Conservation (phyloP, 2,113 vertebrate species). For the Corythaeola cristata region DNA sequence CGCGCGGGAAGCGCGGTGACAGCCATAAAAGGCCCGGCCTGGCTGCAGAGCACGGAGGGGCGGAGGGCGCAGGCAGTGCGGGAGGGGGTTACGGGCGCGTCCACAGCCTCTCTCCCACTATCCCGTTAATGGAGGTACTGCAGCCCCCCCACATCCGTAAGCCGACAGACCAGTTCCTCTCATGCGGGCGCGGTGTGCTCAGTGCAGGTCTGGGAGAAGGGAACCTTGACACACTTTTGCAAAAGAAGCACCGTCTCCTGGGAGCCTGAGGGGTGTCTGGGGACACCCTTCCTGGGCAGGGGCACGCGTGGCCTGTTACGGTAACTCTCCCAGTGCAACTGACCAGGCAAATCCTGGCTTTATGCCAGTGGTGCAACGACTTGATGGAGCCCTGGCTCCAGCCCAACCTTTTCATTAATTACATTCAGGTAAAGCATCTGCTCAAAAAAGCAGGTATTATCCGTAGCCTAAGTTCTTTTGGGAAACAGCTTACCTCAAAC, state of each 20-base stretch:
- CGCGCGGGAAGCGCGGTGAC: neutral
- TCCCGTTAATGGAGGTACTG: accelerated
- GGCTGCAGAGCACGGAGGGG: accelerated
- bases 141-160: neutral
- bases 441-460: neutral
- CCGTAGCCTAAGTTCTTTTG: neutral
- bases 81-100: accelerated
- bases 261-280: neutral
- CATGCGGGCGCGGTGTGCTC: neutral
- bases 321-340: neutral
- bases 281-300: too few relatives aligned
- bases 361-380: neutral
- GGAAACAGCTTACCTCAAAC: neutral
- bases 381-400: neutral
- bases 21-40: neutral
- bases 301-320: too few relatives aligned
- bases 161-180: neutral
- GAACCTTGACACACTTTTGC: neutral
- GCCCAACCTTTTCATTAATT: neutral
- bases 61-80: neutral
- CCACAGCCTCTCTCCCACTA: neutral
- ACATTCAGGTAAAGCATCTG: neutral
- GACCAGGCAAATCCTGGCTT: neutral
- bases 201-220: accelerated
- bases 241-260: neutral